Base-by-base conservation (phyloP, 2,113 vertebrate species). In the Sialia sialis region DNA sequence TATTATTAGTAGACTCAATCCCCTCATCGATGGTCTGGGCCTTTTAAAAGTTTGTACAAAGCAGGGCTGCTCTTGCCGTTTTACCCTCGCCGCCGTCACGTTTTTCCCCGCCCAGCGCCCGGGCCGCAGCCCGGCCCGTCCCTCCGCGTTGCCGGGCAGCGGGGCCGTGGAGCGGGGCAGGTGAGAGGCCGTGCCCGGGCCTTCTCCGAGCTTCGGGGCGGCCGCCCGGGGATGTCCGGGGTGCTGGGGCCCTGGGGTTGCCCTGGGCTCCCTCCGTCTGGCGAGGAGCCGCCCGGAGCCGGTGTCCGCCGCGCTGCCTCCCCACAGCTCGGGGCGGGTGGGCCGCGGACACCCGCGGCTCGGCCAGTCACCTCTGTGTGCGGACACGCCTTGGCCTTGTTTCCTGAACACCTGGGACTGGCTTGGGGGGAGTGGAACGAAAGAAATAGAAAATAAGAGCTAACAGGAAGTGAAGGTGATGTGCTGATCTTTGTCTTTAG, bases 111-210 rank as follows among this genome's bases (percentile, higher is more conserved):
- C 36, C 5, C 8, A 5, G 64, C 25, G 10, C 64, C 16, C 8
- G 9, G 20, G 15, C 46, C 26, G 13, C 32, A 7, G 6, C 22
- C 27, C 13, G 43, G 7, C n/a, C 20, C 15, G 55, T 10, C 68
- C 11, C 20, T 5, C 10, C 13, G 48, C 75, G 92, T 94, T 94
- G 92, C 92, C 64, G 8, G 16, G 94, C 70, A 88, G 87, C 92
- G 39, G 29, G 9, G 43, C 10, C 3, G 84, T 73, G 19, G 46
- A 26, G 52, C 4, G 9, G 34, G 30, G n/a, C 30, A 58, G 87
- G 79, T 88, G 84, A 77, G 78, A 22, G 0, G 43, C 34, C 3
- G 4, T 1, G 34, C 8, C 32, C 25, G 21, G 44, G 34, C 43
- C 21, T 25, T 34, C 10, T 38, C 46, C 25, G 32, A 32, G n/a